Evolutionary conservation across 2,888 invertebrate species (phyloP), one percentile per base, ranked within the genome.

Genomic region (Ectemnius cavifrons): DNA sequence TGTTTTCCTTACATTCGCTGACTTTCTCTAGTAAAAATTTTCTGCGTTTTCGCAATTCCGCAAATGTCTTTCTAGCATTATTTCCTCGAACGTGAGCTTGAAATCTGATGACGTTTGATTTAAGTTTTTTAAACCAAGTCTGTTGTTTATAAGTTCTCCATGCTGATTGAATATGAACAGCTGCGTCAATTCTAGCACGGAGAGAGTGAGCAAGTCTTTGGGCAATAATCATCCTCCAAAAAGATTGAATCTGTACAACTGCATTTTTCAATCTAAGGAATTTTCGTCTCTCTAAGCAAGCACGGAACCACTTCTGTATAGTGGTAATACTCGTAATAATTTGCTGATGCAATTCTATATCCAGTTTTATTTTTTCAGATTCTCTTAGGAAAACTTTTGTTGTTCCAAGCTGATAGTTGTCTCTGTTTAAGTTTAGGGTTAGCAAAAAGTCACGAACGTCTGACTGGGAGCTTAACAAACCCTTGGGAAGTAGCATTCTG

Each of bases 311-410:
- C 78, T 97, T 92, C 92, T 99, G 98, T 85, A 99, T 96, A 16
- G 95, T 95, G 78, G 97, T 95, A 86, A 98, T 98, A 85, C 97
- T 96, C 67, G 96, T 95, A 94, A 98, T 97, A 82, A 98, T 98
- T 90, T 97, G 97, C 89, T 97, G 96, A 91, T 99, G 98, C 67
- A 99, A 92, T 83, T 96, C 95, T 88, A 97, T 96, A 89, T 99
- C 98, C 79, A 98, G 92, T 89, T 97, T 96, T 84, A 97, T 94
- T 91, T 98, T 98, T 91, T 98, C 98, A 37, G 97, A 96, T 90
- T 98, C 98, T 56, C 98, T 93, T 92, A 98, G 94, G 90, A 98
- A 98, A 78, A 98, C 96, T 92, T 98, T 98, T 18, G 95, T 96
- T 70, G 94, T 93, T 67, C 95, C 95, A 81, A 98, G 93, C 91